A percentile compares a stretch with the other conserved stretches of the same genome.
Evolutionary conservation across 2,888 invertebrate species (phyloP).

Genomic region (Leucoma salicis): DNA sequence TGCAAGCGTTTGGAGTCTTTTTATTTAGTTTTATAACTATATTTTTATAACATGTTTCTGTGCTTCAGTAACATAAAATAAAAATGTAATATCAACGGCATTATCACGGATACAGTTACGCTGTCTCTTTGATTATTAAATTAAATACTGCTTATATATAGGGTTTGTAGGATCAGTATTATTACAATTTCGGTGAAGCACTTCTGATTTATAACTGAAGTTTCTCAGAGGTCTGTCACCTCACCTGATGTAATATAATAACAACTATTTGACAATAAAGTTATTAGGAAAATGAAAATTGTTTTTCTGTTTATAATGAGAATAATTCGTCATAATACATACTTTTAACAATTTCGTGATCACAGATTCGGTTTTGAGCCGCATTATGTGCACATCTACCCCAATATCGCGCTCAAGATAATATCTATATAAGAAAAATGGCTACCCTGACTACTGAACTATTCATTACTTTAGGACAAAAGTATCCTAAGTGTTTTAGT

Average conservation of each 20-base stretch:
- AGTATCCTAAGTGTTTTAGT: no score
- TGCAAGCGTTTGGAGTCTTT: constrained; percentile 58
- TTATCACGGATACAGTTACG: background rate
- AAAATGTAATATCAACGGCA: constrained; percentile 5
- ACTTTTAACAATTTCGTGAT: no score
- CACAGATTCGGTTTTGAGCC: no score
- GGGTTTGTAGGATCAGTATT: constrained; percentile 50
- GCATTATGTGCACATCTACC: no score
- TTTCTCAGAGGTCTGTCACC: constrained; percentile 52
- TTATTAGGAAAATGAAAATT: constrained; percentile 48
- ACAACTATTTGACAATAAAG: constrained; percentile 69
- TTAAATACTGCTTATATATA: background rate
- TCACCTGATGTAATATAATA: constrained; percentile 51
- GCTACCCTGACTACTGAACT: no score
- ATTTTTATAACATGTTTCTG: constrained; percentile 58
- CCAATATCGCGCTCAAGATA: no score
- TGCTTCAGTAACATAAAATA: constrained; percentile 59
- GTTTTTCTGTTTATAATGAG: constrained; percentile 14
- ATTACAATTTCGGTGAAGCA: constrained; percentile 58
- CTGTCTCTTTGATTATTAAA: constrained; percentile 1
- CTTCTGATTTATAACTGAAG: constrained; percentile 52
- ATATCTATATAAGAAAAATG: no score
- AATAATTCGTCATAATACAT: background rate
- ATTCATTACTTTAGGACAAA: no score
- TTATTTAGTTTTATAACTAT: constrained; percentile 69